Conservation (phyloP, 1,140 invertebrate genomes). For the silkworm (Bombyx mori) region DNA sequence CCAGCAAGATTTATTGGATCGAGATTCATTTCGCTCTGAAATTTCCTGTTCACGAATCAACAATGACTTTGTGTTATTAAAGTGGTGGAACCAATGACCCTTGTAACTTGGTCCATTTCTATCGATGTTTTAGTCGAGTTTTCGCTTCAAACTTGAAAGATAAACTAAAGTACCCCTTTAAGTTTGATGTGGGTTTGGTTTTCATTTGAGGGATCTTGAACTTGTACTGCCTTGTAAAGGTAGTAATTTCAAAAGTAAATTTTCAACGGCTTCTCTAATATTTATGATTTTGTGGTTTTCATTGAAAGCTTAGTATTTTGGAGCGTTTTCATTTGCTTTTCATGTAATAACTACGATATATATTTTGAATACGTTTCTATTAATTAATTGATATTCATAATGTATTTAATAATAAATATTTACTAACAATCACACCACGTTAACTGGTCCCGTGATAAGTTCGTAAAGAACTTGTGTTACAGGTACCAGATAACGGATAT, state of each 20-base stretch:
- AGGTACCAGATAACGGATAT: no score
- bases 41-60: conserved; percentile 4
- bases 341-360: no score
- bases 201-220: no score
- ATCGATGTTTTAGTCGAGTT: background rate
- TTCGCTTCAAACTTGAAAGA: conserved; percentile 1
- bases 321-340: background rate
- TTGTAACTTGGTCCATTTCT: background rate
- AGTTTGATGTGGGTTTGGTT: conserved; percentile 7
- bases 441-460: no score
- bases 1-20: conserved; percentile 26
- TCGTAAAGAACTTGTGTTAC: no score
- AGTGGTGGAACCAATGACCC: background rate
- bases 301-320: background rate
- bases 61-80: conserved; percentile 4
- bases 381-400: background rate
- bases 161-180: background rate
- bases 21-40: conserved; percentile 9
- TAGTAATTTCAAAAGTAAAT: no score
- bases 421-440: no score
- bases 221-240: no score
- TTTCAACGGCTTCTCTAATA: no score
- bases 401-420: no score
- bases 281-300: no score
- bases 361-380: background rate